These are phyloP conservation scores for Actinia tenebrosa DNA, from an alignment of 64 coral and sea anemone genomes.

Conservation along the genomic window DNA sequence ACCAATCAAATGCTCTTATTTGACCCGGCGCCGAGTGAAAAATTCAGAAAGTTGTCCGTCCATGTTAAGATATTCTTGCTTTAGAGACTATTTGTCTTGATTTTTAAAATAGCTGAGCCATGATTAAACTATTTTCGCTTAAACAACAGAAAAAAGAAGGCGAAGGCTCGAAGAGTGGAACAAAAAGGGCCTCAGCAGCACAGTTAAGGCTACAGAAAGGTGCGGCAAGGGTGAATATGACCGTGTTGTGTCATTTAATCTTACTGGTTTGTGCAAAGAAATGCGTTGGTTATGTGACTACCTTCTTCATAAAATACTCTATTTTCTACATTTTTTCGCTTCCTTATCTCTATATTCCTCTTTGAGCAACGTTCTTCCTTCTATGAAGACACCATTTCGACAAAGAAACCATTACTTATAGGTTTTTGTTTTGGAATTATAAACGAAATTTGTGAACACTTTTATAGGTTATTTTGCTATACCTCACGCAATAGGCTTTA, in stretches of 20 bases:
- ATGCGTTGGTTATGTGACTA: neutral
- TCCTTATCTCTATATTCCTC: neutral
- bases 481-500: neutral
- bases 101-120: conserved; percentile 41
- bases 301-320: neutral
- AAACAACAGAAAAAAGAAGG: conserved; percentile 99
- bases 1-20: conserved; percentile 63
- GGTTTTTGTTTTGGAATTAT: neutral
- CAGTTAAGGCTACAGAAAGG: conserved; percentile 97
- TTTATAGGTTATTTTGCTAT: neutral
- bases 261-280: neutral
- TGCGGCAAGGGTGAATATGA: conserved; percentile 46
- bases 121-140: conserved; percentile 98
- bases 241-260: neutral
- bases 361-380: neutral
- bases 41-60: conserved; percentile 63
- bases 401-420: neutral
- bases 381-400: neutral
- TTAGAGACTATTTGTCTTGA: conserved; percentile 14
- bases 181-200: conserved; percentile 96
- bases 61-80: conserved; percentile 35
- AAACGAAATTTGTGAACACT: neutral
- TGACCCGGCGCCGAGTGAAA: conserved; percentile 53
- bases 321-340: neutral
- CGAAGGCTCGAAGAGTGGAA: conserved; percentile 84